Conservation (phyloP, 2,888 invertebrate species). For the Tetragonula carbonaria region DNA sequence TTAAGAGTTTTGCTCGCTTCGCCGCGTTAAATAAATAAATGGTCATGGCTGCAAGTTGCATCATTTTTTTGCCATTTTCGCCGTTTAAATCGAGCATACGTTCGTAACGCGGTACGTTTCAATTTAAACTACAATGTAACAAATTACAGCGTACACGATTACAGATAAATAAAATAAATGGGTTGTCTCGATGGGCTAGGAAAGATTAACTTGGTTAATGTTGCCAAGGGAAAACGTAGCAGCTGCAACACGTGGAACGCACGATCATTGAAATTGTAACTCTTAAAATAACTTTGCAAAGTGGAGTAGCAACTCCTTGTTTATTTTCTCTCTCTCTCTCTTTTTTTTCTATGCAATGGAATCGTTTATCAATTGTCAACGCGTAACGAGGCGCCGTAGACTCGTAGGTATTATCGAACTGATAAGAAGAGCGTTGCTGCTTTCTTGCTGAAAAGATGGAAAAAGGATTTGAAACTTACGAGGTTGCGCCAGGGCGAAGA, state of each 20-base stretch:
- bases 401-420: background rate
- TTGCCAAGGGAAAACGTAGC: slow-evolving; percentile 60
- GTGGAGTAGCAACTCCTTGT: background rate
- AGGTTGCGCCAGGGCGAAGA: slow-evolving; percentile 84
- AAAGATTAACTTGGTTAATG: slow-evolving; percentile 62
- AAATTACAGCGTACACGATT: slow-evolving; percentile 29
- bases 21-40: slow-evolving; percentile 21
- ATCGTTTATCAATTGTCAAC: background rate
- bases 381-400: no score
- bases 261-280: slow-evolving; percentile 11
- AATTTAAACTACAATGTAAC: slow-evolving; percentile 66
- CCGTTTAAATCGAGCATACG: slow-evolving; percentile 25
- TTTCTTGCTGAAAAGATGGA: background rate
- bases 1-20: slow-evolving; percentile 11
- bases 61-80: slow-evolving; percentile 35
- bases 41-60: slow-evolving; percentile 38
- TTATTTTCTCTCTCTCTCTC: background rate
- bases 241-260: slow-evolving; percentile 38
- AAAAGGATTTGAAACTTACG: slow-evolving; percentile 78
- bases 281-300: background rate
- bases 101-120: slow-evolving; percentile 45
- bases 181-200: slow-evolving; percentile 18
- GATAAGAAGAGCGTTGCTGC: background rate
- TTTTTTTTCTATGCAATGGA: background rate
- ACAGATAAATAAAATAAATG: background rate